Evolutionary conservation across 2,113 vertebrate genomes (phyloP), one percentile per base, ranked within the genome.

Genomic region (Kryptolebias marmoratus): DNA sequence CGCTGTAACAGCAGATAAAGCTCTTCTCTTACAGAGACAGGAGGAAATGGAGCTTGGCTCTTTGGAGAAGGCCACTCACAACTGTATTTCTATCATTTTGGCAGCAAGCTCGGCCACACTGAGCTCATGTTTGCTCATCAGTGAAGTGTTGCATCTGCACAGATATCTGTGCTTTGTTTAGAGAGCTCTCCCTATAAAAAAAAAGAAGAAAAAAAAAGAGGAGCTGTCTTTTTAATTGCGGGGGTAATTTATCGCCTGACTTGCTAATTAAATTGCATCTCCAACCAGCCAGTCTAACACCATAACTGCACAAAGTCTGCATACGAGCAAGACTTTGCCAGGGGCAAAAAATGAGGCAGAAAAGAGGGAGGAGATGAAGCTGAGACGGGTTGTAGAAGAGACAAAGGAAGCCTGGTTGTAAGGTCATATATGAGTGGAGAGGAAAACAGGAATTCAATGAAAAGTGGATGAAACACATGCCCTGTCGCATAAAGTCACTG

Each of bases 231-330:
- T 56, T 83, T 90, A 88, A 90, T 87, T 88, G 87, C 50, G 0
- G 31, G 61, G 54, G 65, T 82, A 83, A 88, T 89, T 88, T 87
- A 87, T 84, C 53, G 79, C 69, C 74, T 82, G 78, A 71, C 86
- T 88, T 74, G 69, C 69, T 90, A 85, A 91, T 91, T 88, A 88
- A 88, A 91, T 86, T 75, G 77, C 57, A 14, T 79, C 73, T 79
- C 77, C 80, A 73, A 71, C 82, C 79, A 77, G 68, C 60, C 77
- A 15, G 75, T 68, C 39, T 47, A 56, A 65, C 63, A 30, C 53
- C 30, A 44, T 8, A 73, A 73, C 69, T 50, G 61, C 68, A 71
- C 50, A 64, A 71, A 71, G 45, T 73, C 69, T 32, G 54, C 15
- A 30, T 71, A 57, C 9, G 22, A 73, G 61, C 60, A 2, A 73